Conservation (phyloP, 92 coral and sea anemone species). For the Paragorgia papillata region DNA sequence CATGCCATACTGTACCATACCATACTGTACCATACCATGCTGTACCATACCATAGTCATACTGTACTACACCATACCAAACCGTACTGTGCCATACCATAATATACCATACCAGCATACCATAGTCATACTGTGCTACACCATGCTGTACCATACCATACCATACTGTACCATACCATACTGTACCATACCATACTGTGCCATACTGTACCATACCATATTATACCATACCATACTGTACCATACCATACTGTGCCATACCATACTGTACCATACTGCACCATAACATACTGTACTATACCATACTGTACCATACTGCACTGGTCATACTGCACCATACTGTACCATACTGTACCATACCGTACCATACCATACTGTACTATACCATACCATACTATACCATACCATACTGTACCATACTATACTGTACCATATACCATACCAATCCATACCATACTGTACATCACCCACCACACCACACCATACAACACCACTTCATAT, state of each 20-base stretch:
- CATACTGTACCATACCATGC: background rate
- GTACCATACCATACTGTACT: no score
- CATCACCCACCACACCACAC: no score
- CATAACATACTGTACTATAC: slow-evolving; percentile 14
- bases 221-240: background rate
- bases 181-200: background rate
- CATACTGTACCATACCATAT: slow-evolving; percentile 1
- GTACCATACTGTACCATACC: no score
- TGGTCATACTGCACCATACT: no score
- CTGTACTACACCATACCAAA: background rate
- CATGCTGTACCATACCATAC: no score
- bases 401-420: no score
- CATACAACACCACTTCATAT: no score
- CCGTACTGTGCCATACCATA: background rate
- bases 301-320: no score
- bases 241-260: no score
- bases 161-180: background rate
- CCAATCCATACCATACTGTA: background rate
- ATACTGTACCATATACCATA: background rate
- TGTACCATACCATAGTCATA: background rate
- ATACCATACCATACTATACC: no score
- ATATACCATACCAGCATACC: background rate
- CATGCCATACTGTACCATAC: background rate
- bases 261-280: background rate
- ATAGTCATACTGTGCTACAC: background rate